These are phyloP conservation scores for Buteo buteo DNA, from an alignment of 2,113 vertebrate genomes.

Conservation along the genomic window DNA sequence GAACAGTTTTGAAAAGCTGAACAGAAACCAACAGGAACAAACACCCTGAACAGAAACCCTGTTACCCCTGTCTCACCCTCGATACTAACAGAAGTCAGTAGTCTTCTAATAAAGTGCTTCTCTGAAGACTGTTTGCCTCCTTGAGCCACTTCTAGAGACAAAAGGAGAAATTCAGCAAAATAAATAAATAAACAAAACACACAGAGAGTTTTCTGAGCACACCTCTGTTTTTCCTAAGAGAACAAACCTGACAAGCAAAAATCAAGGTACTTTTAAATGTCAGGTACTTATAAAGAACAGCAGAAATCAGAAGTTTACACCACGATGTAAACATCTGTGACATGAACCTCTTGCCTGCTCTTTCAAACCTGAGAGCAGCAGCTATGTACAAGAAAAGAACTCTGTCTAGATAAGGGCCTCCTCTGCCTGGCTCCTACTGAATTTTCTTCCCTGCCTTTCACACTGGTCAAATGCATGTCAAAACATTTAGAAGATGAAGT, in stretches of 20 bases:
- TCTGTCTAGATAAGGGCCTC: background rate
- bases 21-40: background rate
- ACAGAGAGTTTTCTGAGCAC: background rate
- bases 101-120: background rate
- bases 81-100: background rate
- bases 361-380: background rate
- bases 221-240: background rate
- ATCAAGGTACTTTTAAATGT: background rate
- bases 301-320: background rate
- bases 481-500: background rate
- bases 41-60: background rate
- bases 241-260: background rate
- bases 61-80: background rate
- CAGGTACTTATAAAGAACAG: background rate
- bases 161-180: background rate
- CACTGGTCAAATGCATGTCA: background rate
- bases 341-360: background rate
- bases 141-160: background rate
- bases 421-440: background rate
- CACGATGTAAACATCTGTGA: background rate
- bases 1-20: background rate
- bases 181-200: background rate
- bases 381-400: background rate
- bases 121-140: background rate
- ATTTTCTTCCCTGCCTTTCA: background rate